phyloP scores from a whole-genome alignment of 2,888 invertebrate genomes.

The Zhengitettix transpicula region DNA sequence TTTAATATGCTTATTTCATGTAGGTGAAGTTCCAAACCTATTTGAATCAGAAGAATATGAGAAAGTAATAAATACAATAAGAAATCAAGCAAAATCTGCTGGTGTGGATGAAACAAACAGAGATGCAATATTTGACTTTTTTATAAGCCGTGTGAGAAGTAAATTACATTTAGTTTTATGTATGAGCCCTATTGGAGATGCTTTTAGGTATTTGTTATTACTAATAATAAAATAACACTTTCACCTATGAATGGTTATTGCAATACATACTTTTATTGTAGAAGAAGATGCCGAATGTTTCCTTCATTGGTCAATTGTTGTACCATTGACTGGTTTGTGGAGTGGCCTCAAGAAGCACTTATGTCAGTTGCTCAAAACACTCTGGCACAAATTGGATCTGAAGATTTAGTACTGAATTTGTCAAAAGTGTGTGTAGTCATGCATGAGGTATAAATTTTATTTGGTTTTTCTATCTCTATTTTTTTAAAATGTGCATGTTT shows the following conservation, averaged over 20 bases:
- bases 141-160: conserved; percentile 64
- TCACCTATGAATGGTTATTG: too few species aligned
- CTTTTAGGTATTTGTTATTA: conserved; percentile 42
- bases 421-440: conserved; percentile 53
- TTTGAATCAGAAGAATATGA: conserved; percentile 77
- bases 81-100: conserved; percentile 49
- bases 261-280: conserved; percentile 22
- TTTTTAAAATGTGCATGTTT: not conserved
- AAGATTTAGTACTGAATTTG: conserved; percentile 32
- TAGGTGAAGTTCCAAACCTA: conserved; percentile 80
- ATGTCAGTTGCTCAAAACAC: conserved; percentile 64
- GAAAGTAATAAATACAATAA: conserved; percentile 57
- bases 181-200: conserved; percentile 82
- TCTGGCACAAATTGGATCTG: conserved; percentile 37
- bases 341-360: conserved; percentile 80
- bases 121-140: conserved; percentile 70
- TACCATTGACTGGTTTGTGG: conserved; percentile 87
- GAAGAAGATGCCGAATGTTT: conserved; percentile 80
- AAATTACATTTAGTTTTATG: conserved; percentile 76
- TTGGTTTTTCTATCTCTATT: not conserved
- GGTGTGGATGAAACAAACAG: conserved; percentile 49
- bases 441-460: conserved; percentile 35
- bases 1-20: too few species aligned
- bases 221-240: too few species aligned
- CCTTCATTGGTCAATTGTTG: conserved; percentile 86